A percentile compares a stretch with the other conserved stretches of the same genome.
Conservation (phyloP, 2,888 invertebrate genomes). For the Parthenolecanium corni region DNA sequence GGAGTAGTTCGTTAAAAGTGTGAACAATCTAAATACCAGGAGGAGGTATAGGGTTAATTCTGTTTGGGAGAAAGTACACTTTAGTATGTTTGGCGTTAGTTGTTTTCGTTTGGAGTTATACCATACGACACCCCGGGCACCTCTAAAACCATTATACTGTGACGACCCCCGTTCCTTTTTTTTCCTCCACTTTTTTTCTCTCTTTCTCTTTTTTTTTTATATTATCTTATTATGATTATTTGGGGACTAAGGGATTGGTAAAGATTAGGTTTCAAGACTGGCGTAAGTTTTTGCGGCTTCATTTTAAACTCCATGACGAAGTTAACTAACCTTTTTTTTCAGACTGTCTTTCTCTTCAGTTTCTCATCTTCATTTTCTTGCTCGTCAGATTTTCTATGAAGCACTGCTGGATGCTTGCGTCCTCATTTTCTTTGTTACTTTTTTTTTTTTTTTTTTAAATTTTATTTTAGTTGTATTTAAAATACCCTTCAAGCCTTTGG, state of each 20-base stretch:
- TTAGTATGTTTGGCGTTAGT: conserved; percentile 21
- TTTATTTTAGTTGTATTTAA: background rate
- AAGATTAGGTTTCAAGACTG: conserved; percentile 29
- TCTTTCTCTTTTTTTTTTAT: conserved; percentile 6
- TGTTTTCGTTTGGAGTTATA: conserved; percentile 29
- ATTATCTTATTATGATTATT: conserved; percentile 35
- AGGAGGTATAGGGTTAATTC: conserved; percentile 19
- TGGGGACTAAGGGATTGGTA: conserved; percentile 32
- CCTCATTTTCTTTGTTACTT: too few relatives aligned
- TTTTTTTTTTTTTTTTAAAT: too few relatives aligned
- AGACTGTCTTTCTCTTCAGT: too few relatives aligned
- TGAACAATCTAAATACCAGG: conserved; percentile 18
- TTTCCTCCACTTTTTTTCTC: background rate
- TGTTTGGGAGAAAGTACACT: conserved; percentile 23
- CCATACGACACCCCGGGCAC: conserved; percentile 31
- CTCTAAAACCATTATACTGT: conserved; percentile 32
- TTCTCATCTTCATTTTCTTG: too few relatives aligned
- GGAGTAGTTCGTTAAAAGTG: conserved; percentile 23
- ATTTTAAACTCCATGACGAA: background rate
- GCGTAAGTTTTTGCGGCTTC: conserved; percentile 26
- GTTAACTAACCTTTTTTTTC: too few relatives aligned
- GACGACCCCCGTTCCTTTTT: conserved; percentile 28
- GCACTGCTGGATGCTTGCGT: background rate
- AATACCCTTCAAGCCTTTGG: background rate
- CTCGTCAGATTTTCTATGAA: background rate